Percentiles rank a stretch among this genome's conserved stretches.
phyloP scores from a whole-genome alignment of 2,888 invertebrate genomes.

The Dysmachus trigonus region DNA sequence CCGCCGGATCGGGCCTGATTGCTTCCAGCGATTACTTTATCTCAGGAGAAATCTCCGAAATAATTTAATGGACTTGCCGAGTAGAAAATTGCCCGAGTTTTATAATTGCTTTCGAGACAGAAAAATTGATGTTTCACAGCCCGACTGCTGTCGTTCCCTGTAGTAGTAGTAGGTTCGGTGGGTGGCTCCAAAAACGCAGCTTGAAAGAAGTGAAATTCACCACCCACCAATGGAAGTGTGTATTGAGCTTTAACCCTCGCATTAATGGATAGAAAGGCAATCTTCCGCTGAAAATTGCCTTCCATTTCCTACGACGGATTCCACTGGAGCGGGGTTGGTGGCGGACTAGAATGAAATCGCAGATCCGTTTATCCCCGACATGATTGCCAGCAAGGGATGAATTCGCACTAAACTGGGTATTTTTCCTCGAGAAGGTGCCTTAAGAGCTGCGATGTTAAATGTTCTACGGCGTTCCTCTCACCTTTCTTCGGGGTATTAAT shows the following conservation, averaged over 20 bases:
- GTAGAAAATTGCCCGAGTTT: slow-evolving; percentile 19
- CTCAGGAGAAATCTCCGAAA: slow-evolving; percentile 5
- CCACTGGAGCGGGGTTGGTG: background rate
- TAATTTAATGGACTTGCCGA: slow-evolving; percentile 22
- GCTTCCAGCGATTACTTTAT: background rate
- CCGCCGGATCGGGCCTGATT: background rate
- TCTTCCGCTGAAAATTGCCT: slow-evolving; percentile 13
- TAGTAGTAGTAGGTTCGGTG: background rate
- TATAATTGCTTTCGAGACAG: slow-evolving; percentile 21
- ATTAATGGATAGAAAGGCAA: slow-evolving; percentile 21
- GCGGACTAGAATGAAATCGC: background rate
- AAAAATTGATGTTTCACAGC: slow-evolving; percentile 8
- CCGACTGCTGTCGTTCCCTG: background rate
- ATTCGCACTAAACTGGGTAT: background rate
- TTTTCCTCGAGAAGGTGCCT: background rate
- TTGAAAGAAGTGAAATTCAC: background rate
- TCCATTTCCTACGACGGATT: background rate
- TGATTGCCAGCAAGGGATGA: background rate
- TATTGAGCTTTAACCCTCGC: background rate
- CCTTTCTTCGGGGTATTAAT: background rate
- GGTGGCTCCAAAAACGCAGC: background rate
- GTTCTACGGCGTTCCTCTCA: background rate
- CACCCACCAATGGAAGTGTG: background rate
- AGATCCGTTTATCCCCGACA: background rate
- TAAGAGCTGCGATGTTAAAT: background rate